Percentiles rank a stretch among this genome's conserved stretches.
Conservation (phyloP, 1,140 invertebrate genomes). For the Helicoverpa armigera region DNA sequence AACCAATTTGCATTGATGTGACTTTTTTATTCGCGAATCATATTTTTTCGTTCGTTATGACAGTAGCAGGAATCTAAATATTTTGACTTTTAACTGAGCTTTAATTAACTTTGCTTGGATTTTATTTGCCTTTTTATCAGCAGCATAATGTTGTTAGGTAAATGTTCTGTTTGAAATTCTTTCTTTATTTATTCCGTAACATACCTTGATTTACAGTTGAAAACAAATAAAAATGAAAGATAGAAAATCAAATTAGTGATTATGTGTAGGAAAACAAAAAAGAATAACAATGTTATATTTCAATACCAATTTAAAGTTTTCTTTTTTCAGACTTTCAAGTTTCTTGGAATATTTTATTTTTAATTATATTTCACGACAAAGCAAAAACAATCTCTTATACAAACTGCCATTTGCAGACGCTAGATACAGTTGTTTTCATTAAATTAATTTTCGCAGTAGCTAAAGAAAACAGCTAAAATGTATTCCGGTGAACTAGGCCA, state of each 20-base stretch:
- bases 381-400: neutral
- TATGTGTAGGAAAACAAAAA: too few species aligned
- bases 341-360: too few species aligned
- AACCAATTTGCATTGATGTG: constrained; percentile 36
- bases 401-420: constrained; percentile 4
- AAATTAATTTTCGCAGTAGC: constrained; percentile 31
- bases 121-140: neutral
- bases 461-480: constrained; percentile 34
- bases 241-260: too few species aligned
- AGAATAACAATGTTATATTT: too few species aligned
- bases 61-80: neutral
- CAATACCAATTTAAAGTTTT: too few species aligned
- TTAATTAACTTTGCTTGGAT: neutral
- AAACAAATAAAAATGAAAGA: too few species aligned
- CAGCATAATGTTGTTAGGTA: too few species aligned
- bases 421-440: neutral
- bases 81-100: constrained; percentile 12
- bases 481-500: constrained; percentile 17
- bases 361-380: neutral
- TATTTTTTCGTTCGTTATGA: constrained; percentile 7
- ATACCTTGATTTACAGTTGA: too few species aligned
- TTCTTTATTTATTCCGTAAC: too few species aligned
- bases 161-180: too few species aligned
- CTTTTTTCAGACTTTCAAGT: too few species aligned
- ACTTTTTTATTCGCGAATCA: constrained; percentile 21